phyloP scores from a whole-genome alignment of 1,140 invertebrate genomes.

The Zaprionus nigranus region DNA sequence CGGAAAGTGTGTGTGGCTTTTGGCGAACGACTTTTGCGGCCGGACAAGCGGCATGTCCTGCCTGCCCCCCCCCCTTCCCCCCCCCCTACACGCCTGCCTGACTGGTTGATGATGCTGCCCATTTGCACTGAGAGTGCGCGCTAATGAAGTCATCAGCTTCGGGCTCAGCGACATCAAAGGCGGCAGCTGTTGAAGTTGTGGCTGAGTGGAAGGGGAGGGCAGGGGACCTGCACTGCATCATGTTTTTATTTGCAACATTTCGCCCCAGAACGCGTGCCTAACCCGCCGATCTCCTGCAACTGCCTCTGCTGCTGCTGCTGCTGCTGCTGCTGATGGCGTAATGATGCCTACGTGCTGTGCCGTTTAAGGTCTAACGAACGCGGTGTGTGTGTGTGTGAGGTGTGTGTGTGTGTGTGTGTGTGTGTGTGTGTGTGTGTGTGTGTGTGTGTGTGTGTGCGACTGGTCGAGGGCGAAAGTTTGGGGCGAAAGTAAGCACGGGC shows the following conservation, averaged over 20 bases:
- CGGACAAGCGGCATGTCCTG: slow-evolving; percentile 40
- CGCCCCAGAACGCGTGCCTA: slow-evolving; percentile 20
- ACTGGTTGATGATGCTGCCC: slow-evolving; percentile 56
- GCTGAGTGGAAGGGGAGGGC: slow-evolving; percentile 4
- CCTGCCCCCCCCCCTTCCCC: neutral
- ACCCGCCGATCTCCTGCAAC: slow-evolving; percentile 6
- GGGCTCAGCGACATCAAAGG: slow-evolving; percentile 58
- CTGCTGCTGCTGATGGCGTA: slow-evolving; percentile 61
- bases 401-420: slow-evolving; percentile 27
- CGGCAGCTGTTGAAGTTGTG: slow-evolving; percentile 23
- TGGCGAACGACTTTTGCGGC: slow-evolving; percentile 70
- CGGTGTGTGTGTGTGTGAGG: too few species aligned
- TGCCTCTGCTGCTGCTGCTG: slow-evolving; percentile 27
- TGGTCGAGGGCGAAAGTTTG: slow-evolving; percentile 70
- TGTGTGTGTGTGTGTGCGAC: slow-evolving; percentile 30
- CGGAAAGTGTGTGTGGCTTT: slow-evolving; percentile 44
- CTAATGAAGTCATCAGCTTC: slow-evolving; percentile 77
- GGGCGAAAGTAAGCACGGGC: slow-evolving; percentile 69
- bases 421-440: slow-evolving; percentile 17
- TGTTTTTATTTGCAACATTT: slow-evolving; percentile 76
- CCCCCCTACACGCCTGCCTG: neutral
- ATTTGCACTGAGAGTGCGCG: slow-evolving; percentile 78
- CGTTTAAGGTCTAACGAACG: slow-evolving; percentile 61
- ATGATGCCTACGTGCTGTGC: slow-evolving; percentile 77
- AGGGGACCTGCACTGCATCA: slow-evolving; percentile 13